These are phyloP conservation scores for Morpho achilles DNA, from an alignment of 2,888 invertebrate genomes.

Conservation along the genomic window DNA sequence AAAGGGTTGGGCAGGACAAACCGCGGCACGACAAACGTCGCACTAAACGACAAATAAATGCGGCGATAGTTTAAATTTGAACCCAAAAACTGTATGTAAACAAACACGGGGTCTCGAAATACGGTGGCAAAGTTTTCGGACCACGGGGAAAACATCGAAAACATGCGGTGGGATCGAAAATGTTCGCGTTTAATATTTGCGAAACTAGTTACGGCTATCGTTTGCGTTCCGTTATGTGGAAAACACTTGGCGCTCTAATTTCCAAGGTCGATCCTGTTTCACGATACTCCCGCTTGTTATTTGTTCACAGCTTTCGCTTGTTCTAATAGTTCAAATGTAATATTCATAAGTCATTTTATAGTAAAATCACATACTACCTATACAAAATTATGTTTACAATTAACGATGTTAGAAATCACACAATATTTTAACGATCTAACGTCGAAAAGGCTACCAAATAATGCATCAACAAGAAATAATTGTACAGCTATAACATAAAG, in stretches of 20 bases:
- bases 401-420: too few species aligned
- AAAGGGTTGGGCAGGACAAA: conserved; percentile 51
- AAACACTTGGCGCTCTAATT: conserved; percentile 28
- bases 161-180: conserved; percentile 56
- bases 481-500: too few species aligned
- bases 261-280: conserved; percentile 18
- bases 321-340: too few species aligned
- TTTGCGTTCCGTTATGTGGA: conserved; percentile 23
- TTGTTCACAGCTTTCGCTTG: not conserved
- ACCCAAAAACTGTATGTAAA: conserved; percentile 72
- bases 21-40: conserved; percentile 64
- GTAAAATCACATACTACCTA: too few species aligned
- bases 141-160: conserved; percentile 51
- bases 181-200: conserved; percentile 52
- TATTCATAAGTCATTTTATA: too few species aligned
- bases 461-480: too few species aligned
- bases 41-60: conserved; percentile 76
- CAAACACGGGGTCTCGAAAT: conserved; percentile 59
- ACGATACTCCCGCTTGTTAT: too few species aligned
- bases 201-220: conserved; percentile 43
- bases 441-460: too few species aligned
- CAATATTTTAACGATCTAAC: too few species aligned
- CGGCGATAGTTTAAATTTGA: conserved; percentile 74
- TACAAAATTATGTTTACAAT: too few species aligned
- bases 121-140: conserved; percentile 53